A percentile compares a stretch with the other conserved stretches of the same genome.
phyloP scores from a whole-genome alignment of 1,140 invertebrate genomes.

The Chironomus striatipennis region DNA sequence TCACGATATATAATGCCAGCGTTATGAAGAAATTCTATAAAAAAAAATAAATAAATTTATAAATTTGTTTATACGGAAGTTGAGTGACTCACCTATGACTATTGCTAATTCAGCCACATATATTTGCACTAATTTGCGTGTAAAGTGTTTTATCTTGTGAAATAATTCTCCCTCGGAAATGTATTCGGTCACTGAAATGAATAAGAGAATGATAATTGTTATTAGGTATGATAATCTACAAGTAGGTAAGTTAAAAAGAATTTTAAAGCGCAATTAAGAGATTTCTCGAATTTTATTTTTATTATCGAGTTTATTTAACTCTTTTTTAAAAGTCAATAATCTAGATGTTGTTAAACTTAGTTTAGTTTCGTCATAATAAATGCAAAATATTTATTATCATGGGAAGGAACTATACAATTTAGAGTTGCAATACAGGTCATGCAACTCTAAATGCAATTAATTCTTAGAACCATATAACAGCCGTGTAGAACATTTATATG shows the following conservation, averaged over 20 bases:
- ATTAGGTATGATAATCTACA: neutral
- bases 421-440: no score
- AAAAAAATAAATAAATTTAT: constrained; percentile 24
- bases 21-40: constrained; percentile 84
- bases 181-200: constrained; percentile 68
- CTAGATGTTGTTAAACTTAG: no score
- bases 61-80: constrained; percentile 14
- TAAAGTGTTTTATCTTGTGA: constrained; percentile 57
- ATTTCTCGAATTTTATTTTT: neutral
- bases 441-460: no score
- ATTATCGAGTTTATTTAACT: no score
- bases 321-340: no score
- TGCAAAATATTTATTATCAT: no score
- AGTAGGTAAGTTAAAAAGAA: no score
- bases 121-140: constrained; percentile 65
- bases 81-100: constrained; percentile 59
- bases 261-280: constrained; percentile 17
- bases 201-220: neutral
- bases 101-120: constrained; percentile 77
- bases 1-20: constrained; percentile 85
- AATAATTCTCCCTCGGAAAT: constrained; percentile 73
- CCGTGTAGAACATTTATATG: no score
- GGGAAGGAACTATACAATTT: no score
- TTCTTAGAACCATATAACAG: no score
- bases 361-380: no score